These are phyloP conservation scores for Eunapius fragilis DNA, from an alignment of 37 sponge, comb jelly and placozoan genomes.

Conservation along the genomic window DNA sequence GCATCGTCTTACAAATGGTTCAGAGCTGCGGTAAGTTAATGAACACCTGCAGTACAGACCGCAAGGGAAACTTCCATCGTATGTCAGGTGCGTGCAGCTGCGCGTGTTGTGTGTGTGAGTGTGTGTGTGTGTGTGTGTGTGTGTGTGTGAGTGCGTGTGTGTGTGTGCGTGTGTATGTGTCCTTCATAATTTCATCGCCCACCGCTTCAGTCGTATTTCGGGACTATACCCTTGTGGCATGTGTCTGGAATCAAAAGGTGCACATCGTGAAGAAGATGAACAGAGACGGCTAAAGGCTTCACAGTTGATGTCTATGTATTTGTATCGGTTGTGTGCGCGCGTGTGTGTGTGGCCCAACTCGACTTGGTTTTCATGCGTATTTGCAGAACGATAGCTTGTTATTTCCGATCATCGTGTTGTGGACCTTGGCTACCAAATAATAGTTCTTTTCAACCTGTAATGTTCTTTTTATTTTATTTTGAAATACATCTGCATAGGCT, in stretches of 20 bases:
- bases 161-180: too few species aligned
- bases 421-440: too few species aligned
- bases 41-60: conserved; percentile 51
- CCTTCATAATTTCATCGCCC: neutral
- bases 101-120: neutral
- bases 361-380: neutral
- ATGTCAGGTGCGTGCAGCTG: conserved; percentile 45
- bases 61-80: conserved; percentile 60
- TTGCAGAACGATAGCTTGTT: neutral
- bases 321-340: neutral
- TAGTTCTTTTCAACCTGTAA: too few species aligned
- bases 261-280: conserved; percentile 72
- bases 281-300: conserved; percentile 31
- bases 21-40: conserved; percentile 58
- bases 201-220: conserved; percentile 46
- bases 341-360: neutral
- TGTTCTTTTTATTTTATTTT: too few species aligned
- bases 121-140: too few species aligned
- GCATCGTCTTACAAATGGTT: conserved; percentile 55
- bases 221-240: conserved; percentile 69
- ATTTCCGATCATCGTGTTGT: neutral
- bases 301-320: neutral
- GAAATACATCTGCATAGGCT: too few species aligned
- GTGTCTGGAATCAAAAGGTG: conserved; percentile 73
- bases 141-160: too few species aligned